Evolutionary conservation across 2,113 vertebrate species (phyloP), one percentile per base, ranked within the genome.

Genomic region (Maylandia zebra): DNA sequence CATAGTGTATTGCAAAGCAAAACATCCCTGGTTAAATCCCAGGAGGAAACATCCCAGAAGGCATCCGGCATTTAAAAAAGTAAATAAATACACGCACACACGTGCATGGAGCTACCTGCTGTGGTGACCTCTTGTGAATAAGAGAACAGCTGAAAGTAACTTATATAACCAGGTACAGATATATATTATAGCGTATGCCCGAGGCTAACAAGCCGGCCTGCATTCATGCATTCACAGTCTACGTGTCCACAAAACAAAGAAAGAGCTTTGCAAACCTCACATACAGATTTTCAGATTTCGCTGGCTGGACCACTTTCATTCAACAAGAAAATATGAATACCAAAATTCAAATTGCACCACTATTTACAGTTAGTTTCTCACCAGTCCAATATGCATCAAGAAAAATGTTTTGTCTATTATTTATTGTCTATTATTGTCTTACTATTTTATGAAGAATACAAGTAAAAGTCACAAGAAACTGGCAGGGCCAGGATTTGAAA

Each of bases 141-240:
- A 71, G 36, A 14, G 8, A 43, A 24, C 66, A 71, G 38, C n/a
- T 24, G n/a, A 27, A 24, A 71, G 66, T 43, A 43, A 16, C 38
- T 71, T 71, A 43, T 43, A 90, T 76, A 59, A 82, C 86, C 78
- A 86, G 38, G 64, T 89, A 83, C 30, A 64, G 84, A 89, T 84
- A 79, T 83, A 56, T 43, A 55, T 82, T 78, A 13, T 17, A 83
- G 83, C 53, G 55, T 50, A n/a, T 8, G 80, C 89, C 69, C 9
- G 19, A 71, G 59, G 84, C 86, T 30, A 86, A 93, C 85, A 81
- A 87, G 86, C 92, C 80, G 86, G 86, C 86, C 81, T 85, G 61
- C 82, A 57, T 90, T 88, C 34, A 16, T 85, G 69, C 82, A 57
- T 90, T 88, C 38, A 19, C 74, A 30, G 64, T 88, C 85, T 81